A percentile compares a stretch with the other conserved stretches of the same genome.
phyloP scores from a whole-genome alignment of 2,797 vertebrate species.

The Cyprinodon diabolis region DNA sequence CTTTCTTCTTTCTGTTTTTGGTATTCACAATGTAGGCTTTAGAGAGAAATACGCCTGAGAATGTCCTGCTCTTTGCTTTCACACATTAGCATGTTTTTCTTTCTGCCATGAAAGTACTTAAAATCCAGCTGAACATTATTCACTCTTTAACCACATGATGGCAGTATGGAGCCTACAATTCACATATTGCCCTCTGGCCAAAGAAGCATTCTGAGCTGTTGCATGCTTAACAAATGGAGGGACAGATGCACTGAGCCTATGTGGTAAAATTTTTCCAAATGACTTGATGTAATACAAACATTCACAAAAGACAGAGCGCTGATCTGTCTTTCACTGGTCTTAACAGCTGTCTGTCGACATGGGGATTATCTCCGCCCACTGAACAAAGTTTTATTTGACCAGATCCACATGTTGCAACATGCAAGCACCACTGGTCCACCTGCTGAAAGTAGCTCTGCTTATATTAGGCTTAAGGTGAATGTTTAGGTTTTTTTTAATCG shows the following conservation, averaged over 20 bases:
- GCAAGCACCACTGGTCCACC: not conserved
- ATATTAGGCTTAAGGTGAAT: constrained; percentile 35
- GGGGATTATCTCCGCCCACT: constrained; percentile 26
- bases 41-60: too few relatives aligned
- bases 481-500: constrained; percentile 38
- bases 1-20: too few relatives aligned
- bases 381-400: constrained; percentile 48
- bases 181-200: not conserved
- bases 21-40: too few relatives aligned
- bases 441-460: constrained; percentile 9
- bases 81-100: not conserved
- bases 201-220: constrained; percentile 14
- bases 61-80: not conserved
- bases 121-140: too few relatives aligned
- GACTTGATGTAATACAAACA: not conserved
- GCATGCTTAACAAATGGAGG: constrained; percentile 23
- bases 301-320: constrained; percentile 12
- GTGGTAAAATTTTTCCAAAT: constrained; percentile 21
- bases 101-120: not conserved
- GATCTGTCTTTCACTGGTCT: constrained; percentile 1
- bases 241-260: constrained; percentile 32
- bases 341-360: constrained; percentile 21
- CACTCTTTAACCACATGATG: constrained; percentile 49
- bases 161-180: constrained; percentile 33
- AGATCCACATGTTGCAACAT: constrained; percentile 35